phyloP scores from a whole-genome alignment of 2,888 invertebrate species.

The Ophion obscuratus region DNA sequence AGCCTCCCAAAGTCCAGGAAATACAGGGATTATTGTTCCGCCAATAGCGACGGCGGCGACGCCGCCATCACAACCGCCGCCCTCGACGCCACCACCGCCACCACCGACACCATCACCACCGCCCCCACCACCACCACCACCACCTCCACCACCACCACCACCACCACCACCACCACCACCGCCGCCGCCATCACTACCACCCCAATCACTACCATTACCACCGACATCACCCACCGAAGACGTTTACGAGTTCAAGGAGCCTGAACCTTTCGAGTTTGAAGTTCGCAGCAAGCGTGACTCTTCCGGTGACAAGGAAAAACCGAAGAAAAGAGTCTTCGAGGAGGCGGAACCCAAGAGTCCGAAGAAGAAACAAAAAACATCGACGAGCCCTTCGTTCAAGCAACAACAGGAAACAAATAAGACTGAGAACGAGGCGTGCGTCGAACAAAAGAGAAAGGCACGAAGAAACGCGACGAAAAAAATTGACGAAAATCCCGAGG shows the following conservation, averaged over 20 bases:
- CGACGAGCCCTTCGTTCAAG: conserved; percentile 48
- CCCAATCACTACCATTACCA: neutral
- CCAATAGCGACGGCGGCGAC: neutral
- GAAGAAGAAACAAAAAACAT: conserved; percentile 80
- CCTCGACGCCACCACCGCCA: conserved; percentile 32
- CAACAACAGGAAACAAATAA: conserved; percentile 67
- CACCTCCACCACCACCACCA: conserved; percentile 62
- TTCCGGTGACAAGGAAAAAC: conserved; percentile 78
- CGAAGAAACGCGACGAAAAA: conserved; percentile 72
- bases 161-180: neutral
- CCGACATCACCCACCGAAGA: conserved; percentile 84
- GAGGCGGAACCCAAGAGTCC: conserved; percentile 80
- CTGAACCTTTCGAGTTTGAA: conserved; percentile 94
- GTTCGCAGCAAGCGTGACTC: conserved; percentile 83
- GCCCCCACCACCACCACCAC: neutral
- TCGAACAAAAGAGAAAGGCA: conserved; percentile 67
- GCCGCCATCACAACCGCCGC: neutral
- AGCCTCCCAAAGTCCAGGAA: conserved; percentile 41
- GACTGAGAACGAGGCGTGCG: conserved; percentile 52
- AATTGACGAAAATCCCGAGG: conserved; percentile 62
- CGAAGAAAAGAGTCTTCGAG: conserved; percentile 81
- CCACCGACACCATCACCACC: conserved; percentile 10
- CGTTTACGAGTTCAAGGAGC: conserved; percentile 95
- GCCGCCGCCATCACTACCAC: neutral
- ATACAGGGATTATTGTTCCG: neutral